Evolutionary conservation across 2,113 vertebrate genomes (phyloP), one percentile per base, ranked within the genome.

Genomic region (Crotalus viridis): DNA sequence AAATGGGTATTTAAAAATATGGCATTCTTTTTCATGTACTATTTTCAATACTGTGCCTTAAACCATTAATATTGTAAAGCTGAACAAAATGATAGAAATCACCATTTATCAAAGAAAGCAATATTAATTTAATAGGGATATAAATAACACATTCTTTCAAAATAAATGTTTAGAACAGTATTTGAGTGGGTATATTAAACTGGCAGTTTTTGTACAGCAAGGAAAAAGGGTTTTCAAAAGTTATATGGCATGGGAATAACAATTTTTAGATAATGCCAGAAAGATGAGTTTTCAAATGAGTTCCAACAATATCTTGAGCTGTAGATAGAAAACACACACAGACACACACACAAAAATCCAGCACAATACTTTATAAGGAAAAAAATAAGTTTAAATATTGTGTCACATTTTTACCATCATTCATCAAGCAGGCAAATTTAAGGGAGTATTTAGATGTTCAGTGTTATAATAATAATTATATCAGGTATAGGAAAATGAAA

Each of bases 1-100:
- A 91, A 8, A 90, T 89, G 28, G 52, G 43, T 85, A 28, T 89
- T 93, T 94, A 54, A 95, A 93, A 92, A 24, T 39, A 89, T 91
- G 81, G 12, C 69, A 87, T 93, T 81, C 88, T 92, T 88, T 86
- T 46, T 85, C 12, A 22, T 46, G 22, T 90, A 92, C 55, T 81
- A 48, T 54, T 61, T 85, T 81, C 10, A 90, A 90, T 61, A 24
- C n/a, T 90, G 22, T 39, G 26, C 91, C 51, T 21, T 48, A 13
- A 21, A 17, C 15, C n/a, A 91, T 74, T 90, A 43, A 39, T 90
- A 86, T 9, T 12, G 22, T 90, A 55, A 39, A 88, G 52, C 52
- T 85, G 69, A 28, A 85, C 87, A 89, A 92, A 89, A 93, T 91
- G 19, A 22, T 91, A 61, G 4, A 33, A 5, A 93, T 54, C 3